Evolutionary conservation across 2,797 vertebrate genomes (phyloP).

Genomic region (Cirrhinus mrigala): DNA sequence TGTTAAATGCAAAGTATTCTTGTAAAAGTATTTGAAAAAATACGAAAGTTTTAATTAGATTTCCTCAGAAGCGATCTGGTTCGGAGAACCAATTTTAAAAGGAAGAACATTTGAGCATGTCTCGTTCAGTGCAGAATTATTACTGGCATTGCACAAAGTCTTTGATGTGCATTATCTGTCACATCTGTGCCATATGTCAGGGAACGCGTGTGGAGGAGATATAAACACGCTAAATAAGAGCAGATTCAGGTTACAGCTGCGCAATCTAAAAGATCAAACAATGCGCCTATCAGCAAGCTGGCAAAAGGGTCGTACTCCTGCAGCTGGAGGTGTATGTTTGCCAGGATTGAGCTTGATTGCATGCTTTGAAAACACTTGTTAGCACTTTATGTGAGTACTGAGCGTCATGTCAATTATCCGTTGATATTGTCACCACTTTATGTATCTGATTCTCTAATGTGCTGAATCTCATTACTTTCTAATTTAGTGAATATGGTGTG

Average conservation of each 20-base stretch:
- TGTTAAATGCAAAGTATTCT: background rate
- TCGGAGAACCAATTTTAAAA: conserved; percentile 31
- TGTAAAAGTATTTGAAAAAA: background rate
- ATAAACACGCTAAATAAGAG: conserved; percentile 71
- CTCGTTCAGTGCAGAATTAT: conserved; percentile 39
- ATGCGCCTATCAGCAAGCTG: conserved; percentile 62
- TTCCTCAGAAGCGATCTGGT: background rate
- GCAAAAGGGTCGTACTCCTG: conserved; percentile 55
- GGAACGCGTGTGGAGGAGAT: conserved; percentile 58
- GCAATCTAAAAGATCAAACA: conserved; percentile 60
- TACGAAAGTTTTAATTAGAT: background rate
- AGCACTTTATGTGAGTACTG: conserved; percentile 29
- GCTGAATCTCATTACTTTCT: conserved; percentile 21
- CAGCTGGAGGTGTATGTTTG: conserved; percentile 63
- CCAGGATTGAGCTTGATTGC: conserved; percentile 42
- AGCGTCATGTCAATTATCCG: conserved; percentile 3
- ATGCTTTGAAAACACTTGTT: conserved; percentile 51
- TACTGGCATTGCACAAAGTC: conserved; percentile 43
- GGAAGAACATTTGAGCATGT: background rate
- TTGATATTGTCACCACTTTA: conserved; percentile 10
- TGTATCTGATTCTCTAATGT: conserved; percentile 11
- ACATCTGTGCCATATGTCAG: conserved; percentile 61
- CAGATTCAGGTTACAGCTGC: conserved; percentile 62
- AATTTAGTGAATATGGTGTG: background rate
- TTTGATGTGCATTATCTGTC: conserved; percentile 55